Evolutionary conservation across 2,888 invertebrate genomes (phyloP).

Genomic region (Rutpela maculata): DNA sequence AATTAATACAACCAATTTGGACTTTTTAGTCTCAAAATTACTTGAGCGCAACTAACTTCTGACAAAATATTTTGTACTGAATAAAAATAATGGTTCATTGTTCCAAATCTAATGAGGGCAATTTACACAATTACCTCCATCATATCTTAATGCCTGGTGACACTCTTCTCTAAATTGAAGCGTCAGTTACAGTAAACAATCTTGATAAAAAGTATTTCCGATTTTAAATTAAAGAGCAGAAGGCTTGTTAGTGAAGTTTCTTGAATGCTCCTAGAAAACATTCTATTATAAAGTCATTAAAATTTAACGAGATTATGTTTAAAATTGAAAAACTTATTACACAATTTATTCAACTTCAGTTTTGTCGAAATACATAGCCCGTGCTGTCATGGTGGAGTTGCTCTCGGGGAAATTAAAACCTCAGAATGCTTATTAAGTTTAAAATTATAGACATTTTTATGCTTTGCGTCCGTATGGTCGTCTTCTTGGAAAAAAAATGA

Average conservation of each 20-base stretch:
- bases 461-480: no score
- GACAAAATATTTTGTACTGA: not conserved
- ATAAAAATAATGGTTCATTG: conserved; percentile 45
- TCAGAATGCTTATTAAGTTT: no score
- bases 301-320: conserved; percentile 24
- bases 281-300: conserved; percentile 38
- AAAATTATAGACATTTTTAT: no score
- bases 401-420: no score
- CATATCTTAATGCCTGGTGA: conserved; percentile 49
- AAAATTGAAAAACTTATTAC: conserved; percentile 8
- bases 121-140: conserved; percentile 55
- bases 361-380: not conserved
- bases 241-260: conserved; percentile 39
- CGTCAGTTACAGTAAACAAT: conserved; percentile 51
- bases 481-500: no score
- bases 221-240: conserved; percentile 36
- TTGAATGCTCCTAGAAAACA: conserved; percentile 17
- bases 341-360: not conserved
- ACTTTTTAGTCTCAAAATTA: not conserved
- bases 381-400: not conserved
- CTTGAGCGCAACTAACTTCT: conserved; percentile 14
- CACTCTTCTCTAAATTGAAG: conserved; percentile 44
- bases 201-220: conserved; percentile 50
- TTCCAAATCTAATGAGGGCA: conserved; percentile 51
- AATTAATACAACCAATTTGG: not conserved